Conservation (phyloP, 2,888 invertebrate species). For the Salticus scenicus region DNA sequence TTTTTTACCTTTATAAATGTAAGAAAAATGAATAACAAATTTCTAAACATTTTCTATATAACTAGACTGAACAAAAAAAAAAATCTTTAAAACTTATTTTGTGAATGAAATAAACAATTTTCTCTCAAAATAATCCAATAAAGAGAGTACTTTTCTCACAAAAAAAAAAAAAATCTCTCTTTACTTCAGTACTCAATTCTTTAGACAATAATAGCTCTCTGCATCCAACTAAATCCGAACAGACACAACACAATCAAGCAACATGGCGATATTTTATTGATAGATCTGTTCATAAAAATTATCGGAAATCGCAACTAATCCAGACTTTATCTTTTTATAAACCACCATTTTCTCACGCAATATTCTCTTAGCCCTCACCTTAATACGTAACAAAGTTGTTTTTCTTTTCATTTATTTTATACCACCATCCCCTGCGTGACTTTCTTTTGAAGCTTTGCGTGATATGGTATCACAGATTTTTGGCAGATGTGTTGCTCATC, state of each 20-base stretch:
- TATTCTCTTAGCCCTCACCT: neutral
- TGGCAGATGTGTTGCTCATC: slow-evolving; percentile 16
- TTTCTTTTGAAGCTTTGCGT: neutral
- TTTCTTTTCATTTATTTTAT: neutral
- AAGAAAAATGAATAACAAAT: too few species aligned
- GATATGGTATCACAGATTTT: slow-evolving; percentile 20
- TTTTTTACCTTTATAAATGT: too few species aligned
- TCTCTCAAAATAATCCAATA: neutral
- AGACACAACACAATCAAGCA: neutral
- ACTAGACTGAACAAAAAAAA: too few species aligned
- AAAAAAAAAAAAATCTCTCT: neutral
- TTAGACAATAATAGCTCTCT: neutral
- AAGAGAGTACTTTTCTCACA: neutral
- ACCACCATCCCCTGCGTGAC: slow-evolving; percentile 16
- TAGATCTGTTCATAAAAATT: neutral
- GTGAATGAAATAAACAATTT: too few species aligned
- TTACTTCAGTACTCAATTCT: neutral
- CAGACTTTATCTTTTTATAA: neutral
- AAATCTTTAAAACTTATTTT: too few species aligned
- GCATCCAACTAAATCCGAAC: neutral
- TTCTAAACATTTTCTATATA: too few species aligned
- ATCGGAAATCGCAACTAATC: slow-evolving; percentile 6
- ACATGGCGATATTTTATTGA: neutral
- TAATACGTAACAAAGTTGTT: neutral
- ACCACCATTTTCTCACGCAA: neutral